Evolutionary conservation across 92 coral and sea anemone genomes (phyloP).

Genomic region (Actinostola sp.): DNA sequence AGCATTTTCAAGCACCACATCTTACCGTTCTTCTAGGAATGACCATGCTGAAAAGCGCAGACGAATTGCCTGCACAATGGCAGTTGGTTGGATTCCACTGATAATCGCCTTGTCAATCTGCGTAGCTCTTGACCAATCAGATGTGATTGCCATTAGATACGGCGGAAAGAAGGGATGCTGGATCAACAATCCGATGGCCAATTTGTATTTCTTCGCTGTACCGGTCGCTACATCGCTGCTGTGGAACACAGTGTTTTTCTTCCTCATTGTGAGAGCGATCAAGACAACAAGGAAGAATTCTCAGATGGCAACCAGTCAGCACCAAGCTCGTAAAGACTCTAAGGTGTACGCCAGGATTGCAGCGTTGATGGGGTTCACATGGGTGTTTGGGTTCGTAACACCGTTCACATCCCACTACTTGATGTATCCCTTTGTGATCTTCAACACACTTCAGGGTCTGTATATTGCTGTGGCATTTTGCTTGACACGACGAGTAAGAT

Average conservation of each 20-base stretch:
- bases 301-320: conserved; percentile 8
- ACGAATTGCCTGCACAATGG: conserved; percentile 27
- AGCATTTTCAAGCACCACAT: conserved; percentile 30
- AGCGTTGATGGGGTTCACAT: too few species aligned
- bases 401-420: too few species aligned
- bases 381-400: too few species aligned
- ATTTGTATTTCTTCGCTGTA: conserved; percentile 27
- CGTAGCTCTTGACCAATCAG: conserved; percentile 51
- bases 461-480: too few species aligned
- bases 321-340: conserved; percentile 1
- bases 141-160: conserved; percentile 33
- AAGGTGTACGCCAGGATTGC: too few species aligned
- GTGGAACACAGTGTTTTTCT: conserved; percentile 28
- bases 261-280: conserved; percentile 43
- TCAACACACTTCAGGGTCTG: too few species aligned
- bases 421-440: too few species aligned
- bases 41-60: conserved; percentile 19
- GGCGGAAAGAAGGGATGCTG: conserved; percentile 48
- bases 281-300: conserved; percentile 35
- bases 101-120: conserved; percentile 26
- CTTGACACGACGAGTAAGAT: too few species aligned
- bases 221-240: conserved; percentile 36
- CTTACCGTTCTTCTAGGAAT: conserved; percentile 12
- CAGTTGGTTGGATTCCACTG: too few species aligned
- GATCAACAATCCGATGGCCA: conserved; percentile 39